Evolutionary conservation across 2,888 invertebrate genomes (phyloP).

Genomic region (Xestia rhomboidea): DNA sequence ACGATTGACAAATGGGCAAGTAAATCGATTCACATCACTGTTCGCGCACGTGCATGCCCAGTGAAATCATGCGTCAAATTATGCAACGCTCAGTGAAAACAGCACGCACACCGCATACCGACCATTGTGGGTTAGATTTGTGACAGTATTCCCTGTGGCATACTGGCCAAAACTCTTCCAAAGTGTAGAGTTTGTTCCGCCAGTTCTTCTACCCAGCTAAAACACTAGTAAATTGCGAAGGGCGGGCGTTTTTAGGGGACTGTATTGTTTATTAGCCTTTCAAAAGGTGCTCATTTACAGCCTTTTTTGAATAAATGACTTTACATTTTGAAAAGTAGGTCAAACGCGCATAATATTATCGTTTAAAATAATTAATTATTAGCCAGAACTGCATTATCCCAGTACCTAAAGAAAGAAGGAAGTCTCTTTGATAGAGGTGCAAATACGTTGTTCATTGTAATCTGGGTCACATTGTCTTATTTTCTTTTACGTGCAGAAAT

Average conservation of each 20-base stretch:
- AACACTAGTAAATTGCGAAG: not conserved
- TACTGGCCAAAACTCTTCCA: slow-evolving; percentile 43
- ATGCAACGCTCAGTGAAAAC: slow-evolving; percentile 81
- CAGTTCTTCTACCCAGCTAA: not conserved
- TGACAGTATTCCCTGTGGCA: slow-evolving; percentile 56
- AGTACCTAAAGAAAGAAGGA: slow-evolving; percentile 10
- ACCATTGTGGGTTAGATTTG: slow-evolving; percentile 66
- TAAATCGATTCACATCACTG: slow-evolving; percentile 67
- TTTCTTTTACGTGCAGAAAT: slow-evolving; percentile 43
- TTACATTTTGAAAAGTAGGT: not conserved
- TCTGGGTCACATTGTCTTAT: slow-evolving; percentile 38
- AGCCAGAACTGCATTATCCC: not conserved
- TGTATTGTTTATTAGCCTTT: not conserved
- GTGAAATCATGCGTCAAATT: slow-evolving; percentile 79
- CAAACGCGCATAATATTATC: slow-evolving; percentile 14
- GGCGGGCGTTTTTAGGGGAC: not conserved
- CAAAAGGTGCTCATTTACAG: not conserved
- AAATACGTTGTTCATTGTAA: slow-evolving; percentile 11
- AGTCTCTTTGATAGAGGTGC: slow-evolving; percentile 9
- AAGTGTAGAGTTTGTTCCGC: not conserved
- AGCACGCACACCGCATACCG: slow-evolving; percentile 69
- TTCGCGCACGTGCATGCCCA: slow-evolving; percentile 67
- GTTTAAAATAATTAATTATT: slow-evolving; percentile 34
- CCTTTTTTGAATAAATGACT: not conserved
- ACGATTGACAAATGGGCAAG: slow-evolving; percentile 61